Evolutionary conservation across 2,888 invertebrate species (phyloP).

Genomic region (Balanococcus diminutus): DNA sequence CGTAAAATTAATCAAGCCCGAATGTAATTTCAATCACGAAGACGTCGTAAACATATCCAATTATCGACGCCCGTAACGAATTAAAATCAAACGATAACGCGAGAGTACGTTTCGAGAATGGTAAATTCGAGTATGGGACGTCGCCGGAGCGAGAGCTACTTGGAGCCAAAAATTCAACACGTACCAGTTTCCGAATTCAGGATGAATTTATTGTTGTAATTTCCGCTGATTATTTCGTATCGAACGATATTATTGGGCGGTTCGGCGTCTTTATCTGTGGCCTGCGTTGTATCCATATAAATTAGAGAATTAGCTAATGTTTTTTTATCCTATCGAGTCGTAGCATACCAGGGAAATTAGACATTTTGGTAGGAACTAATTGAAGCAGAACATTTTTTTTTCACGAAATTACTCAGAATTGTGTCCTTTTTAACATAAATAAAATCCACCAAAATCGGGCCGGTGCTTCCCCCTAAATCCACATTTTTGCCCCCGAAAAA

Average conservation of each 20-base stretch:
- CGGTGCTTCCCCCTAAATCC: too few species aligned
- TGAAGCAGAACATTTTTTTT: too few species aligned
- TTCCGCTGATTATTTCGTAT: conserved; percentile 81
- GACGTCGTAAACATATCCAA: not conserved
- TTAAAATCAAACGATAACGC: not conserved
- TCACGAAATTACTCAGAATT: too few species aligned
- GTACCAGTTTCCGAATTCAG: conserved; percentile 76
- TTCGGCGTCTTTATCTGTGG: conserved; percentile 81
- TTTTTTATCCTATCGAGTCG: too few species aligned
- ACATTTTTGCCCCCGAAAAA: too few species aligned
- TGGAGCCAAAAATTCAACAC: conserved; percentile 8
- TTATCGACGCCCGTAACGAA: not conserved
- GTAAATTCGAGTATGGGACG: not conserved
- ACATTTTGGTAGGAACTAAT: too few species aligned
- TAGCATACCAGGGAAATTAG: too few species aligned
- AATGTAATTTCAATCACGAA: conserved; percentile 24
- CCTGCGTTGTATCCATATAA: conserved; percentile 62
- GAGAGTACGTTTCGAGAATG: not conserved
- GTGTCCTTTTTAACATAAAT: too few species aligned
- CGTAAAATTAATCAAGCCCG: conserved; percentile 57
- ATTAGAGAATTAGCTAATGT: conserved; percentile 49
- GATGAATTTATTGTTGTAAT: conserved; percentile 75
- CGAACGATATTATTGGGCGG: conserved; percentile 84
- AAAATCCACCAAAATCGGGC: too few species aligned
- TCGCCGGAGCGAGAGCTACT: not conserved